phyloP scores from a whole-genome alignment of 2,888 invertebrate species.

The Eumacrocentrus americanus region DNA sequence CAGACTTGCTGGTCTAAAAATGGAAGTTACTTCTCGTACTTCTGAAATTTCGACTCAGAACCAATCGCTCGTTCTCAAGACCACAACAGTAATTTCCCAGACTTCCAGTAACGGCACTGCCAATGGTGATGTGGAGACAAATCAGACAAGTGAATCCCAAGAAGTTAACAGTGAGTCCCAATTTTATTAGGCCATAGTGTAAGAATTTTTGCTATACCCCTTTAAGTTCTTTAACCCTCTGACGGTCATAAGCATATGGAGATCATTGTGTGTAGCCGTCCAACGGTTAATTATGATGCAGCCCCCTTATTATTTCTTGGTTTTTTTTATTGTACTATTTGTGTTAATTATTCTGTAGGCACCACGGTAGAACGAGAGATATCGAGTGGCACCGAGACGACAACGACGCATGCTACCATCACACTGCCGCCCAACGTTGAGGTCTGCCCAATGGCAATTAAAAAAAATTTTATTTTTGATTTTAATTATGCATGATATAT shows the following conservation, averaged over 20 bases:
- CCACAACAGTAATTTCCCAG: slow-evolving; percentile 57
- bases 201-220: no score
- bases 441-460: slow-evolving; percentile 50
- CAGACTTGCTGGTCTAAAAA: slow-evolving; percentile 57
- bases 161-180: slow-evolving; percentile 58
- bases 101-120: slow-evolving; percentile 54
- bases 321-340: slow-evolving; percentile 18
- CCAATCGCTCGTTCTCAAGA: slow-evolving; percentile 56
- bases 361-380: slow-evolving; percentile 60
- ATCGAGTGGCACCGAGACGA: slow-evolving; percentile 58
- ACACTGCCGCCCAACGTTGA: slow-evolving; percentile 59
- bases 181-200: neutral
- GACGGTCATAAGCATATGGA: no score
- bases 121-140: slow-evolving; percentile 57
- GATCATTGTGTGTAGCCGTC: no score
- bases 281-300: slow-evolving; percentile 30
- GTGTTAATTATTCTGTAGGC: slow-evolving; percentile 51
- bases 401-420: slow-evolving; percentile 60
- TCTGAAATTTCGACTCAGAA: slow-evolving; percentile 59
- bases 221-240: no score
- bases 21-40: slow-evolving; percentile 59
- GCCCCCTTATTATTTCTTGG: slow-evolving; percentile 14
- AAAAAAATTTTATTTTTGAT: slow-evolving; percentile 9
- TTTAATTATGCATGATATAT: neutral
- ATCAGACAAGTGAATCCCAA: slow-evolving; percentile 53